These are phyloP conservation scores for Rana temporaria DNA, from an alignment of 2,113 vertebrate genomes.

Conservation along the genomic window DNA sequence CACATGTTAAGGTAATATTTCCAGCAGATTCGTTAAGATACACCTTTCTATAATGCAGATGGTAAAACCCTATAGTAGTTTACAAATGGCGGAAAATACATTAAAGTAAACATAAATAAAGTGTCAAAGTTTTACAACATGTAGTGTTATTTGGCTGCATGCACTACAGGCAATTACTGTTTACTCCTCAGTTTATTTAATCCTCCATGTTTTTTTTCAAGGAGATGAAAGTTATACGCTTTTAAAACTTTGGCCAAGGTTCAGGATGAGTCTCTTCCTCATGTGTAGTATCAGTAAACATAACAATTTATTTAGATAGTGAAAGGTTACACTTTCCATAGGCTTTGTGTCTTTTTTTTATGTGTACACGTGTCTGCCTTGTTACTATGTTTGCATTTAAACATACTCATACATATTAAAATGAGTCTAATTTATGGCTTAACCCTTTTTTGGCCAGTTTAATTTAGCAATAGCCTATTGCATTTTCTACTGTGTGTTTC, in stretches of 20 bases:
- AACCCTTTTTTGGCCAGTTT: background rate
- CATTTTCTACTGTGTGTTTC: background rate
- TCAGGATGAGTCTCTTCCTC: background rate
- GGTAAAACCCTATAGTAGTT: too few relatives aligned
- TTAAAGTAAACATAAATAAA: too few relatives aligned
- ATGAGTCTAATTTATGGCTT: background rate
- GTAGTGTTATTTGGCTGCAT: too few relatives aligned
- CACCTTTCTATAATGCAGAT: too few relatives aligned
- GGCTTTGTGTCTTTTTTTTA: background rate
- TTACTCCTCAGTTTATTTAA: too few relatives aligned
- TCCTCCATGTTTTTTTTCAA: too few relatives aligned
- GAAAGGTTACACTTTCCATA: background rate
- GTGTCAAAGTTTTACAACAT: too few relatives aligned
- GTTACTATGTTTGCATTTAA: background rate
- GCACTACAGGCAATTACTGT: too few relatives aligned
- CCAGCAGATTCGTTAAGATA: too few relatives aligned
- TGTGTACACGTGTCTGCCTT: background rate
- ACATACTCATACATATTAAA: background rate
- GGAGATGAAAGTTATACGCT: too few relatives aligned
- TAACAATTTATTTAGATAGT: background rate
- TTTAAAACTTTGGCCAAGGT: background rate
- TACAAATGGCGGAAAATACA: too few relatives aligned
- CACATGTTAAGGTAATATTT: too few relatives aligned
- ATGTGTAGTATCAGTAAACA: background rate
- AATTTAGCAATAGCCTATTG: background rate